A percentile compares a stretch with the other conserved stretches of the same genome.
These are phyloP conservation scores for Halcyon senegalensis DNA, from an alignment of 2,113 vertebrate genomes.

Conservation along the genomic window DNA sequence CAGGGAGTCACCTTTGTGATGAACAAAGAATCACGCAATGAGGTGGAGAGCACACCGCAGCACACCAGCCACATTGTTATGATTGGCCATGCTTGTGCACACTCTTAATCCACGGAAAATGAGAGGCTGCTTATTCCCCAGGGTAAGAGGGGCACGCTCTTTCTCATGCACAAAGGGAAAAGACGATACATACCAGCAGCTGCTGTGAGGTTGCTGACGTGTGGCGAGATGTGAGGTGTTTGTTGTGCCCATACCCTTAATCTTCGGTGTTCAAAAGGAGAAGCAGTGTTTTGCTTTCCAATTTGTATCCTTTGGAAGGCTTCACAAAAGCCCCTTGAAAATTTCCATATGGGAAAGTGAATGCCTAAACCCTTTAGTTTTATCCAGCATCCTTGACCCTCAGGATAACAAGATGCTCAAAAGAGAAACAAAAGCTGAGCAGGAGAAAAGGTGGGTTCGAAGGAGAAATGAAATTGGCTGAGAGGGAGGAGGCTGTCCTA, in stretches of 20 bases:
- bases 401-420: not conserved
- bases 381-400: not conserved
- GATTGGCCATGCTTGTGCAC: not conserved
- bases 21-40: not conserved
- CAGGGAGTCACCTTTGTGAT: not conserved
- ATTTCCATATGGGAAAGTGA: not conserved
- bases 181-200: not conserved
- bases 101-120: not conserved
- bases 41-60: not conserved
- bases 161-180: rapidly evolving
- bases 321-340: not conserved
- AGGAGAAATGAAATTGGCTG: not conserved
- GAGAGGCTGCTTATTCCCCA: not conserved
- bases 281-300: not conserved
- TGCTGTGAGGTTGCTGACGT: not conserved
- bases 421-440: not conserved
- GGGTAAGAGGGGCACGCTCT: rapidly evolving
- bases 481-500: not conserved
- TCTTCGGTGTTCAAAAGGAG: not conserved
- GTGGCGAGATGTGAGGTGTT: not conserved
- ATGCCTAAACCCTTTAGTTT: not conserved
- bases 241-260: not conserved
- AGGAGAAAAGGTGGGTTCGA: not conserved
- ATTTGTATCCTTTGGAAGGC: not conserved
- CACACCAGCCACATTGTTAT: not conserved